phyloP scores from a whole-genome alignment of 2,113 vertebrate species.

The Epinephelus lanceolatus region DNA sequence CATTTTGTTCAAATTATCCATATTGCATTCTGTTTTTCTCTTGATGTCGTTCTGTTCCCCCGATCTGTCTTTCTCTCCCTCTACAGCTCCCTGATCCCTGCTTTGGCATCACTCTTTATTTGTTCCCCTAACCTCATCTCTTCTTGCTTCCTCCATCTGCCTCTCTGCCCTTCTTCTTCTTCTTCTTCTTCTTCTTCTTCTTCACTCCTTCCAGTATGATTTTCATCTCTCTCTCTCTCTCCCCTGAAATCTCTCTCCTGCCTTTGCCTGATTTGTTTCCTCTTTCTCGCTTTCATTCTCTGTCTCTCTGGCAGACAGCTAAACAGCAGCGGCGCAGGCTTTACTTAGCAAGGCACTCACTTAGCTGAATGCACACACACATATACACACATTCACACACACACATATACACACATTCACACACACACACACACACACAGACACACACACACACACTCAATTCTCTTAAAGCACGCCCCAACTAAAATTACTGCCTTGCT shows the following conservation, averaged over 20 bases:
- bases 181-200: not conserved
- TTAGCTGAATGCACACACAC: constrained; percentile 21
- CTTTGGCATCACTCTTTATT: constrained; percentile 21
- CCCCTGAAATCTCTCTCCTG: not conserved
- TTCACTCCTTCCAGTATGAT: not conserved
- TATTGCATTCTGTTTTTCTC: constrained; percentile 24
- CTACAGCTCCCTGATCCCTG: constrained; percentile 24
- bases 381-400: not conserved
- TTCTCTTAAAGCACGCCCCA: constrained; percentile 26
- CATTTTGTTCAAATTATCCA: constrained; percentile 26
- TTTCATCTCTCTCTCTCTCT: constrained; percentile 12
- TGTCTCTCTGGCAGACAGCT: constrained; percentile 23
- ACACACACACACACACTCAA: constrained; percentile 2
- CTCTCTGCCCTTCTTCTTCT: not conserved
- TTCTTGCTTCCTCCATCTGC: constrained; percentile 35
- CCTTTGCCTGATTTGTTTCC: constrained; percentile 15
- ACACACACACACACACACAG: constrained; percentile 5
- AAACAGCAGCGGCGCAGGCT: constrained; percentile 25
- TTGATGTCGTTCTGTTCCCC: constrained; percentile 9
- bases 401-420: too few relatives aligned
- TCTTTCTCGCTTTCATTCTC: constrained; percentile 9
- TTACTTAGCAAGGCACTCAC: constrained; percentile 34
- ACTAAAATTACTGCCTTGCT: constrained; percentile 17
- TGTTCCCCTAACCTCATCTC: constrained; percentile 36
- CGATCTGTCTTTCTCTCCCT: constrained; percentile 27